These are phyloP conservation scores for Polymixis flavicincta DNA, from an alignment of 2,888 invertebrate species.

Conservation along the genomic window DNA sequence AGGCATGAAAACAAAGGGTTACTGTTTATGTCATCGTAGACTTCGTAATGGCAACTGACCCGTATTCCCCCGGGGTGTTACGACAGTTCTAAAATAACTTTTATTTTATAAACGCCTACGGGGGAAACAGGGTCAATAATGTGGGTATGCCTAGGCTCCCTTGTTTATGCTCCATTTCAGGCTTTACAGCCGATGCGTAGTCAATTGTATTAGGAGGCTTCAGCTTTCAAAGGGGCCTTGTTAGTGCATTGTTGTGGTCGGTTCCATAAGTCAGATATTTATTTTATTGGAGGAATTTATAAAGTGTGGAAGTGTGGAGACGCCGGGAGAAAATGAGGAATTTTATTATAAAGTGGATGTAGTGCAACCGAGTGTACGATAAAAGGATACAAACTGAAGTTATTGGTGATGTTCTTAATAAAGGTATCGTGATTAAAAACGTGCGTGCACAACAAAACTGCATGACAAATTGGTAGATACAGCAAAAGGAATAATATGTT, in stretches of 20 bases:
- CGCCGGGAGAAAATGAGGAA: background rate
- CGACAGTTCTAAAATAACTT: constrained; percentile 51
- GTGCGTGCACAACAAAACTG: background rate
- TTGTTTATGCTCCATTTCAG: constrained; percentile 57
- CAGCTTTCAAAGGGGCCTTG: constrained; percentile 18
- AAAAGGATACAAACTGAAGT: constrained; percentile 30
- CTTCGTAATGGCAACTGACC: constrained; percentile 52
- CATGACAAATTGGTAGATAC: background rate
- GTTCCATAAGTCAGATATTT: constrained; percentile 22
- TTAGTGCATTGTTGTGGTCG: constrained; percentile 19
- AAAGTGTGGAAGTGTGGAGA: constrained; percentile 28
- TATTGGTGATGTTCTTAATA: constrained; percentile 48
- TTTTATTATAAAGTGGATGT: constrained; percentile 19
- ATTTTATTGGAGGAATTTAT: constrained; percentile 24
- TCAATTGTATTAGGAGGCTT: constrained; percentile 54
- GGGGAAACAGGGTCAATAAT: constrained; percentile 39
- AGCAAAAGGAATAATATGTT: background rate
- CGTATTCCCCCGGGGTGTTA: constrained; percentile 50
- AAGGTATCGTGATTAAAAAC: constrained; percentile 24
- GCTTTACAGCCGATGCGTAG: constrained; percentile 54
- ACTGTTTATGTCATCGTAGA: constrained; percentile 33
- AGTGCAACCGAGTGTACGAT: background rate
- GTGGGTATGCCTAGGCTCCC: constrained; percentile 41
- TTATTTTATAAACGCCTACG: constrained; percentile 18
- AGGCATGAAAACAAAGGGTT: constrained; percentile 31